Evolutionary conservation across 2,888 invertebrate genomes (phyloP), one percentile per base, ranked within the genome.

Genomic region (Trachelus tabidus): DNA sequence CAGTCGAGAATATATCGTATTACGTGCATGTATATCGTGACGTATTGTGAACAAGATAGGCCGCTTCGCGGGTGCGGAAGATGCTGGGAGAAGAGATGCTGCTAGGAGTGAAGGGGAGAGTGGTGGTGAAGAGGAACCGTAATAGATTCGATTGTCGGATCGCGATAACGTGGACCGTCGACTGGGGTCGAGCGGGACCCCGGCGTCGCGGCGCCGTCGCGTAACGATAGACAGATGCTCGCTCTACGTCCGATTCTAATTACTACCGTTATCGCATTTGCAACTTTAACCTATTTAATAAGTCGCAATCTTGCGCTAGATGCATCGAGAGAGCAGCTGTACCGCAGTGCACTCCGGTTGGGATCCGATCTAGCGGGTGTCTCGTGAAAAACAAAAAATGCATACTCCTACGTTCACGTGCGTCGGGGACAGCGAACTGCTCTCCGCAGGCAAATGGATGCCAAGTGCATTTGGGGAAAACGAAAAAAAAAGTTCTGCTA

Each of bases 251-350:
- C 83, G 81, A 84, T 85, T 88, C 84, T 87, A 88, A 88, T 87
- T 87, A 85, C 85, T 84, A 88, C 88, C 87, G 86, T 88, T 88
- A 89, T 89, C 88, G 87, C 85, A 80, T 89, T 88, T 85, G 87
- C 87, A 84, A 87, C 87, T 89, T 87, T 87, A 88, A 88, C 87
- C 88, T 86, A 87, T 88, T 88, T 88, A 88, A 87, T 87, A 87
- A 87, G 83, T 86, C 84, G 84, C 85, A 86, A 87, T 88, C 85
- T 80, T 80, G 81, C 80, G 76, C 79, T 79, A 78, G 82, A 76
- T 15, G 69, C 69, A 69, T 69, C 69, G 31, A 11, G 15, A 30
- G 69, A 69, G 30, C 69, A 69, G 69, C 69, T 69, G 69, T 69
- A 12, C 4, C 69, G 69, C 30, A 11, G 33, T n/a, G 33, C 15